Percentiles rank a stretch among this genome's conserved stretches.
These are phyloP conservation scores for Minunthozetes semirufus DNA, from an alignment of 2,888 invertebrate genomes.

Conservation along the genomic window DNA sequence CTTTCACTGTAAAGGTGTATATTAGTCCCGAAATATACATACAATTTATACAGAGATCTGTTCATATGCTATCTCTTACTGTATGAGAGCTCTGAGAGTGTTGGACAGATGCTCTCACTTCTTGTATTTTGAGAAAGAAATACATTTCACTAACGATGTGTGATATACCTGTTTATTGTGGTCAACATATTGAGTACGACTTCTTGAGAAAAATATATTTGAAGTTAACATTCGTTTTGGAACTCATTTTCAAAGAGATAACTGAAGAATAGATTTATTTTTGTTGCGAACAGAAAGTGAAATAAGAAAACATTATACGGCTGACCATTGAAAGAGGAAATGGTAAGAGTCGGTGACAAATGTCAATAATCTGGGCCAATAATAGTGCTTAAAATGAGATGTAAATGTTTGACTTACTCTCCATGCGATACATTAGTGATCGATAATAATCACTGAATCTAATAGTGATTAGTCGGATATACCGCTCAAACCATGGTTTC, in stretches of 20 bases:
- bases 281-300: neutral
- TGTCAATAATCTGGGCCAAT: neutral
- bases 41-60: neutral
- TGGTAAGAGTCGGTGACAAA: neutral
- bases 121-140: neutral
- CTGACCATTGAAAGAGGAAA: neutral
- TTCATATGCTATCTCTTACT: conserved; percentile 9
- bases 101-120: conserved; percentile 17
- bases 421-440: neutral
- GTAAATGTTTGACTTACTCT: conserved; percentile 25
- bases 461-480: conserved; percentile 8
- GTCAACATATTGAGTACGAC: neutral
- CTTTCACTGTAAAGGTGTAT: neutral
- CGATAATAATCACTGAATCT: conserved; percentile 20
- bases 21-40: too few species aligned
- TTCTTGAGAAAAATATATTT: neutral
- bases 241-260: too few species aligned
- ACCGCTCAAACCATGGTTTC: neutral
- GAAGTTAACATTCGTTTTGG: too few species aligned
- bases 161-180: neutral
- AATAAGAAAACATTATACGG: neutral
- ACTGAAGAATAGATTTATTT: neutral
- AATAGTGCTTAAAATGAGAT: neutral
- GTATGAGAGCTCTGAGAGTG: neutral
- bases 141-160: conserved; percentile 3